Percentiles rank a stretch among this genome's conserved stretches.
Evolutionary conservation across 2,888 invertebrate species (phyloP).

Genomic region (Melanostoma scalare): DNA sequence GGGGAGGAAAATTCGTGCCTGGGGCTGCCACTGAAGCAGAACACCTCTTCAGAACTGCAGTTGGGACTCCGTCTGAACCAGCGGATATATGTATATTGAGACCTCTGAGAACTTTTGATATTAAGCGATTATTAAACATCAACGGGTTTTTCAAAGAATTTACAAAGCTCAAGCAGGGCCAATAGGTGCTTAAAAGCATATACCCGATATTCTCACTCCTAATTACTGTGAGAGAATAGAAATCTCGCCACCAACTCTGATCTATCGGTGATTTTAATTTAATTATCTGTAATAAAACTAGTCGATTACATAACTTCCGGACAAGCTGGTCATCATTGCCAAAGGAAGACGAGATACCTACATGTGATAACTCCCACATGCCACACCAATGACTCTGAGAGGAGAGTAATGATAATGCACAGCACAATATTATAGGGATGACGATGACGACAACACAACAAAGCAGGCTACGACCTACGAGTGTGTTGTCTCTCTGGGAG

Average conservation of each 20-base stretch:
- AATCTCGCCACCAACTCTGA: conserved; percentile 10
- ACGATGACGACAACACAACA: conserved; percentile 17
- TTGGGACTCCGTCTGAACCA: too few relatives aligned
- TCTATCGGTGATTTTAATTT: conserved; percentile 49
- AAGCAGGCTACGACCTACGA: conserved; percentile 22
- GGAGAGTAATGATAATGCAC: conserved; percentile 35
- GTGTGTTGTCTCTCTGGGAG: conserved; percentile 59
- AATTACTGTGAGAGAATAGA: neutral
- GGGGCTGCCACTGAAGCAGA: too few relatives aligned
- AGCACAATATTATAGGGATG: conserved; percentile 8
- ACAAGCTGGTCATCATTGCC: conserved; percentile 48
- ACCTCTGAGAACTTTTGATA: too few relatives aligned
- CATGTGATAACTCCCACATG: neutral
- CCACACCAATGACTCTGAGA: conserved; percentile 1
- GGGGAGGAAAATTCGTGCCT: too few relatives aligned
- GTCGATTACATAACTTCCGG: conserved; percentile 47
- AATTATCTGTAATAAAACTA: conserved; percentile 60
- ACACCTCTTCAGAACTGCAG: too few relatives aligned
- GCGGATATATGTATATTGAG: too few relatives aligned
- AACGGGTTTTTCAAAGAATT: too few relatives aligned
- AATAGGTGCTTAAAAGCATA: too few relatives aligned
- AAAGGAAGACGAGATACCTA: conserved; percentile 15
- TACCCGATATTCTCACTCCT: neutral
- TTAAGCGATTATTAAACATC: too few relatives aligned
- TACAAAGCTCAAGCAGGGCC: too few relatives aligned